Conservation (phyloP, 2,113 vertebrate genomes). For the Rhabdornis inornatus region DNA sequence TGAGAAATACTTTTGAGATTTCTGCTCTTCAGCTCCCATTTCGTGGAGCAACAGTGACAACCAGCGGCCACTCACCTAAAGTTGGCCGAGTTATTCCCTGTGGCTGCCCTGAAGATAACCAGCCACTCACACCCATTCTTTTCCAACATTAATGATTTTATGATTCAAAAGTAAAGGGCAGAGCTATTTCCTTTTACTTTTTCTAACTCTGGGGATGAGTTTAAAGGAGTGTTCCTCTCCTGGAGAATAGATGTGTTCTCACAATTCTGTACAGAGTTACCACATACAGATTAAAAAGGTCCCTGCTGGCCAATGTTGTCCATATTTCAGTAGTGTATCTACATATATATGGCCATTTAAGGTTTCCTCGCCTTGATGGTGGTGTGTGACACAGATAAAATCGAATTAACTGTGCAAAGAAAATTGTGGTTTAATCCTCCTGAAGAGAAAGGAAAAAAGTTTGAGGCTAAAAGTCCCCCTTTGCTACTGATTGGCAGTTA, state of each 20-base stretch:
- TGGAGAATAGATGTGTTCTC: not conserved
- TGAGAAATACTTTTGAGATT: not conserved
- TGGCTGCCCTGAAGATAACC: not conserved
- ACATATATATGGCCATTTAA: not conserved
- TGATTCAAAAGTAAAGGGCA: not conserved
- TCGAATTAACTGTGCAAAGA: not conserved
- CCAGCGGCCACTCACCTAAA: constrained; percentile 59
- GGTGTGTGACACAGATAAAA: not conserved
- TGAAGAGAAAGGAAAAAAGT: not conserved
- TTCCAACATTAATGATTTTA: not conserved
- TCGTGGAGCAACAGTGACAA: constrained; percentile 77
- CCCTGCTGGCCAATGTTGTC: not conserved
- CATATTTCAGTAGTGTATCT: not conserved
- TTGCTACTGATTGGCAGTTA: not conserved
- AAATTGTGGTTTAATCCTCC: not conserved
- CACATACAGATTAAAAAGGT: not conserved
- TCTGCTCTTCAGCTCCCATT: not conserved
- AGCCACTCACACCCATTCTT: not conserved
- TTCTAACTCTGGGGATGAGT: not conserved
- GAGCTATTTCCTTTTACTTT: not conserved
- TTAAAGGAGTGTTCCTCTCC: not conserved
- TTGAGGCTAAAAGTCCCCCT: not conserved
- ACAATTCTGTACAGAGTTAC: not conserved
- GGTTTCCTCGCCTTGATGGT: not conserved
- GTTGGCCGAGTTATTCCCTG: not conserved